Base-by-base conservation (phyloP, 1,140 invertebrate species). In the Brachionus plicatilis region DNA sequence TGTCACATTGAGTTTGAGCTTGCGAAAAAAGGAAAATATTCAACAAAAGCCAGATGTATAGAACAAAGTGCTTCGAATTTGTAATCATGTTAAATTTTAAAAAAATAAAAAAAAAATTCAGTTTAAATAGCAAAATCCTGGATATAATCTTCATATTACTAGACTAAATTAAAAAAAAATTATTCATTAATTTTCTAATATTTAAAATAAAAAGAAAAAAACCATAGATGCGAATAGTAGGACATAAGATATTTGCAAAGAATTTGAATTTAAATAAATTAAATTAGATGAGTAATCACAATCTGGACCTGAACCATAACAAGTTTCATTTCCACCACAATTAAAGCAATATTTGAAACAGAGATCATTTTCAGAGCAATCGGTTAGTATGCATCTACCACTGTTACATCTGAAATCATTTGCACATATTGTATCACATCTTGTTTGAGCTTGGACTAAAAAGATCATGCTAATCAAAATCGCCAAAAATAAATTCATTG, bases 301-400 rank as follows among this genome's bases (percentile, higher is more conserved):
- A 47, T 27, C 27, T 43, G 12, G n/a, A 37, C 53, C 79, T 20
- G 9, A 27, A 20, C 79, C 79, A 24, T 65, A 82, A 43, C 79
- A 82, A 65, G 79, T 65, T 65, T 82, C 79, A 43, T 65, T 82
- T 4, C 50, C 79, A 20, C 33, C 53, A 27, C 79, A 82, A 47
- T 82, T 65, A 12, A 82, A 68, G 37, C 53, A 65, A 68, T 47
- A 65, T 66, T 82, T 43, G 17, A 43, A 65, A 14, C 79, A 80
- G 24, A 12, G 12, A 33, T 56, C 50, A 53, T 12, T 29, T 60
- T 82, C 79, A 17, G 12, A 47, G 12, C 79, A 60, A 20, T 82
- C 33, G 9, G 79, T 82, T 66, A 82, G 41, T 17, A 65, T 82
- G 43, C 53, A 82, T 43, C 2, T 65, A 27, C 50, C 79, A 27